Evolutionary conservation across 2,797 vertebrate genomes (phyloP).

Genomic region (Protonibea diacanthus): DNA sequence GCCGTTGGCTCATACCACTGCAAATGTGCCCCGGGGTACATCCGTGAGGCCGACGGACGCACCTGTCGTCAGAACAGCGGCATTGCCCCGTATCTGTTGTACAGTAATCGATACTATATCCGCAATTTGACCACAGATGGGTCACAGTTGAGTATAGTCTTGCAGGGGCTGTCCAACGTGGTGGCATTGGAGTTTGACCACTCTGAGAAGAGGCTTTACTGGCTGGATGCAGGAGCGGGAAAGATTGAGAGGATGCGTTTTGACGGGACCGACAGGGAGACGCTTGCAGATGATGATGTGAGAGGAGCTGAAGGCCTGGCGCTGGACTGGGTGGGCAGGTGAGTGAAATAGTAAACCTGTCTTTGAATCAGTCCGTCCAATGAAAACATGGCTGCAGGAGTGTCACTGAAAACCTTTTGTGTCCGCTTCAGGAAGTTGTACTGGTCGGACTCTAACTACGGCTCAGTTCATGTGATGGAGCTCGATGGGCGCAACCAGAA

Average conservation of each 20-base stretch:
- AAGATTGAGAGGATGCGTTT: conserved; percentile 82
- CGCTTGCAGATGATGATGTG: conserved; percentile 56
- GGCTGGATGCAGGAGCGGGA: conserved; percentile 74
- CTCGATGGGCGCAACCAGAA: conserved; percentile 82
- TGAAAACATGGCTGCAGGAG: neutral
- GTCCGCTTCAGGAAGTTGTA: conserved; percentile 80
- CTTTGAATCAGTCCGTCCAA: neutral
- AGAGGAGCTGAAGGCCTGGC: conserved; percentile 78
- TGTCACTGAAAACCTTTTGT: conserved; percentile 6
- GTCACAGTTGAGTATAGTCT: conserved; percentile 74
- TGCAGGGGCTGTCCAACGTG: conserved; percentile 79
- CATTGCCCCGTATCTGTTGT: conserved; percentile 80
- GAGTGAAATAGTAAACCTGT: conserved; percentile 33
- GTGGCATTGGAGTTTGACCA: conserved; percentile 82
- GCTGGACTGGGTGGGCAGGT: conserved; percentile 86
- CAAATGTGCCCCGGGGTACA: conserved; percentile 82
- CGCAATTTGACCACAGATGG: conserved; percentile 83
- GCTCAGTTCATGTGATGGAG: conserved; percentile 84
- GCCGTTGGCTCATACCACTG: conserved; percentile 79
- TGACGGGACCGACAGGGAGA: conserved; percentile 79
- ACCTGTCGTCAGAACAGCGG: conserved; percentile 86
- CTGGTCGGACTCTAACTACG: conserved; percentile 75
- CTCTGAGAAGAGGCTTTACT: conserved; percentile 81
- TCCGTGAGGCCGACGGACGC: conserved; percentile 80
- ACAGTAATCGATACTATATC: conserved; percentile 85